Conservation (phyloP, 2,888 invertebrate species). For the Chironomus riparius region DNA sequence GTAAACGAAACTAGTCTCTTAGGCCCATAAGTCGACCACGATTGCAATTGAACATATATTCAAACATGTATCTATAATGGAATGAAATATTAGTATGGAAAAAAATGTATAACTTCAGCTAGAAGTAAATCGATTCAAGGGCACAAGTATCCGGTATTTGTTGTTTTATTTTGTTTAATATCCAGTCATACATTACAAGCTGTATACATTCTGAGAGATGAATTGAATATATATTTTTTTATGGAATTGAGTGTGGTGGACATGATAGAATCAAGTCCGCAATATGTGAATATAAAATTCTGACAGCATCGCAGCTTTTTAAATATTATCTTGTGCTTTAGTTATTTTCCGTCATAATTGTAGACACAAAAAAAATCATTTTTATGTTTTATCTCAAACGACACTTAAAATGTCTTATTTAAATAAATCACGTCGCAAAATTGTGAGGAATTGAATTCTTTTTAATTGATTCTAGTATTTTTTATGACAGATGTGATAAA, state of each 20-base stretch:
- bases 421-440: no score
- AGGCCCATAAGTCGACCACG: background rate
- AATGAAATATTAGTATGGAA: conserved; percentile 9
- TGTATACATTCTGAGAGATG: background rate
- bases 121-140: conserved; percentile 27
- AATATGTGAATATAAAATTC: background rate
- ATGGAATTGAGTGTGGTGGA: no score
- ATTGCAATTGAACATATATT: conserved; percentile 5
- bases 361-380: no score
- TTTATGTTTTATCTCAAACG: no score
- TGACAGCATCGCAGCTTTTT: background rate
- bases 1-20: background rate
- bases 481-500: no score
- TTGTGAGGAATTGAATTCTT: no score
- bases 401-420: no score
- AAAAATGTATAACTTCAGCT: conserved; percentile 4
- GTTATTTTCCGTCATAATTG: no score
- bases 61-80: conserved; percentile 10
- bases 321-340: no score
- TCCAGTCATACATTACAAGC: background rate
- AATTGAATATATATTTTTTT: no score
- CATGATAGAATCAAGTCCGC: background rate
- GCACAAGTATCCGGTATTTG: conserved; percentile 26
- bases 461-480: no score
- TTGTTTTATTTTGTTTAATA: conserved; percentile 7